Conservation (phyloP, 2,113 vertebrate genomes). For the Xenus cinereus region DNA sequence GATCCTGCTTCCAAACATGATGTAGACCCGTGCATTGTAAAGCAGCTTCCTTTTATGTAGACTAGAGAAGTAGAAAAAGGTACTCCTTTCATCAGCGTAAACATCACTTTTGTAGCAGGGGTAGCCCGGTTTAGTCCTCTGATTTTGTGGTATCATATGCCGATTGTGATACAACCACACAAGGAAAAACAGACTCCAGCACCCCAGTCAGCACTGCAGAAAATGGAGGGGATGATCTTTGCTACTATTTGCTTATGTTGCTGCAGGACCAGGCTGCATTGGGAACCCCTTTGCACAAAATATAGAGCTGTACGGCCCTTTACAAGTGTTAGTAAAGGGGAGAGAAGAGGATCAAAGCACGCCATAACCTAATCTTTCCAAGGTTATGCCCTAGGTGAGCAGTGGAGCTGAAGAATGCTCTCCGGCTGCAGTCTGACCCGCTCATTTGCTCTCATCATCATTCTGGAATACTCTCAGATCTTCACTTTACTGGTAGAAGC, state of each 20-base stretch:
- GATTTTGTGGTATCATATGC: accelerated
- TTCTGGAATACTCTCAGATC: not conserved
- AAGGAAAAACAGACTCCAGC: not conserved
- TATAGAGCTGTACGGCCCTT: not conserved
- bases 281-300: not conserved
- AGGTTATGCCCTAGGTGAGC: not conserved
- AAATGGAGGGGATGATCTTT: not conserved
- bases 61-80: not conserved
- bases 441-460: not conserved
- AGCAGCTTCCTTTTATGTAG: not conserved
- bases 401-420: not conserved
- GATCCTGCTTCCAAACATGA: not conserved
- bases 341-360: not conserved
- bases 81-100: not conserved
- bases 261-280: not conserved
- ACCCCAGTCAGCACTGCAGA: not conserved
- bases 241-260: not conserved
- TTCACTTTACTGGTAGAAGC: not conserved
- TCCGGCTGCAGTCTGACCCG: not conserved
- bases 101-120: not conserved
- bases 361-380: not conserved
- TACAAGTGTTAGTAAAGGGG: not conserved
- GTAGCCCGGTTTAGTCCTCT: not conserved
- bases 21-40: accelerated
- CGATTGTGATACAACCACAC: not conserved